These are phyloP conservation scores for Eulemur rufifrons DNA, from an alignment of 2,113 vertebrate species.

Conservation along the genomic window DNA sequence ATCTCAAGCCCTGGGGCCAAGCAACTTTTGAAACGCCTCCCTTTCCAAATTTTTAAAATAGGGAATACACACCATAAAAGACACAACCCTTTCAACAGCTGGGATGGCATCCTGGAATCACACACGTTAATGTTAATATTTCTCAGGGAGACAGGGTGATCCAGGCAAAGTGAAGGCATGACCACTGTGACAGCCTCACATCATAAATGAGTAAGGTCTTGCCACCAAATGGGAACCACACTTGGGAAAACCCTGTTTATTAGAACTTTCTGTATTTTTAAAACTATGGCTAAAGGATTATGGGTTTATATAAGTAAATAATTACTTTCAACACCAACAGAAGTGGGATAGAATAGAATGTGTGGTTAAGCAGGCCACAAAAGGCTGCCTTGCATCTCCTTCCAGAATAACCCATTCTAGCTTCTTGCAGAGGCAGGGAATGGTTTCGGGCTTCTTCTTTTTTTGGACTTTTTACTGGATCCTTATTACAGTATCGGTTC, in stretches of 20 bases:
- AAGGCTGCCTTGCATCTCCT: neutral
- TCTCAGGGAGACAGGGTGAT: neutral
- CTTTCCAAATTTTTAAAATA: neutral
- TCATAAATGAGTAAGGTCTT: neutral
- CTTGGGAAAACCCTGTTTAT: neutral
- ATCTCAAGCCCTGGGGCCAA: neutral
- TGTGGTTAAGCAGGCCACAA: neutral
- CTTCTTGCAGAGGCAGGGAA: neutral
- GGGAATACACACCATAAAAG: neutral
- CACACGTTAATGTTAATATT: neutral
- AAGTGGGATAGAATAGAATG: neutral
- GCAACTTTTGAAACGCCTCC: neutral
- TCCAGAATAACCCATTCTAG: neutral
- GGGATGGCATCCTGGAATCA: neutral
- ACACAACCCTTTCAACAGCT: rapidly evolving
- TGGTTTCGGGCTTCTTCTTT: neutral
- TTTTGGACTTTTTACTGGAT: neutral
- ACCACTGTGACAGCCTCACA: neutral
- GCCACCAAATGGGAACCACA: neutral
- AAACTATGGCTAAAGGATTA: neutral
- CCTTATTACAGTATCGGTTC: neutral
- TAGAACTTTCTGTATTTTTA: neutral
- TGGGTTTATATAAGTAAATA: neutral
- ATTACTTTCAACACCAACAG: neutral
- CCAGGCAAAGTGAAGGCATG: neutral